Percentiles rank a stretch among this genome's conserved stretches.
phyloP scores from a whole-genome alignment of 2,113 vertebrate genomes.

The Carassius gibelio region DNA sequence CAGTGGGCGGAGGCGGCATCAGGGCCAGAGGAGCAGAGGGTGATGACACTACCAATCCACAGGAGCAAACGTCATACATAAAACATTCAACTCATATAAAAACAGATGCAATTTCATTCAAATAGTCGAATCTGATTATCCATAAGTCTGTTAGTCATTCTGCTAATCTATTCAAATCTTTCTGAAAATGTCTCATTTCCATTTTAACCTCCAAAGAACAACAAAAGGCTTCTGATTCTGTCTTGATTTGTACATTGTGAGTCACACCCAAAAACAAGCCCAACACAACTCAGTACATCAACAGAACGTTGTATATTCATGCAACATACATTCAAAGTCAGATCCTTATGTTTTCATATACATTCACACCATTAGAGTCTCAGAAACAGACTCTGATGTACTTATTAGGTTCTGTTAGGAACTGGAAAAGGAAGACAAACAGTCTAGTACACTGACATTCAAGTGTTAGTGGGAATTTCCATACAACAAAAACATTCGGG shows the following conservation, averaged over 20 bases:
- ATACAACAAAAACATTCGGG: slow-evolving; percentile 51
- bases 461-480: slow-evolving; percentile 38
- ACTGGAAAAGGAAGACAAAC: slow-evolving; percentile 33
- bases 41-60: slow-evolving; percentile 69
- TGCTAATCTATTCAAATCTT: neutral
- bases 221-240: slow-evolving; percentile 7
- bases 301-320: slow-evolving; percentile 26
- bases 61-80: neutral
- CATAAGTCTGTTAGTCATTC: neutral
- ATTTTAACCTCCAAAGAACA: neutral
- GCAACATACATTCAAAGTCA: slow-evolving; percentile 47
- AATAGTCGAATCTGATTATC: neutral
- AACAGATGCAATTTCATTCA: neutral
- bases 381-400: neutral
- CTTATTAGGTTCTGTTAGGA: slow-evolving; percentile 13
- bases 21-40: slow-evolving; percentile 80
- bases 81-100: neutral
- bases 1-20: slow-evolving; percentile 78
- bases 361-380: neutral
- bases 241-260: neutral
- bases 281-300: neutral
- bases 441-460: slow-evolving; percentile 48
- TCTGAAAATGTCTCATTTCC: neutral
- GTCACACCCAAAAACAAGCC: slow-evolving; percentile 13
- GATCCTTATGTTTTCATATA: neutral